Percentiles rank a stretch among this genome's conserved stretches.
Evolutionary conservation across 1,140 invertebrate genomes (phyloP).

Genomic region (Brachionus asplanchnoidis): DNA sequence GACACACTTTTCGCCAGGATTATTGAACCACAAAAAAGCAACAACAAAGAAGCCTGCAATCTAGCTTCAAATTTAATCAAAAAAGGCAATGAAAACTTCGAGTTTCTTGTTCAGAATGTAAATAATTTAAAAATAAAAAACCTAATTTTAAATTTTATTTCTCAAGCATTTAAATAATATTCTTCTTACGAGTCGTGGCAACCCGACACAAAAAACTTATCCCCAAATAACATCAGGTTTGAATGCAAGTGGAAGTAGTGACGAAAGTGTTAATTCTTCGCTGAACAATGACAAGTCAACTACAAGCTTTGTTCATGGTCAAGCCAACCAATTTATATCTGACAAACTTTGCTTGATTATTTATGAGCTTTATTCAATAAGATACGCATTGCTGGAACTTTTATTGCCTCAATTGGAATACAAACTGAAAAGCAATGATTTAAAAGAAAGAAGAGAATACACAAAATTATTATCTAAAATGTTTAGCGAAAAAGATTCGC

Average conservation of each 20-base stretch:
- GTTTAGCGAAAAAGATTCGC: constrained; percentile 91
- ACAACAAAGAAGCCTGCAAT: constrained; percentile 80
- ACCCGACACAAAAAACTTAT: not conserved
- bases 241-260: not conserved
- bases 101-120: constrained; percentile 29
- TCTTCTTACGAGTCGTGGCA: not conserved
- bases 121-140: not conserved
- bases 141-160: not conserved
- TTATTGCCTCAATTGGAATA: constrained; percentile 90
- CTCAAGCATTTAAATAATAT: constrained; percentile 25
- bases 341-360: constrained; percentile 79
- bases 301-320: not conserved
- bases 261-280: not conserved
- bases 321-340: constrained; percentile 45
- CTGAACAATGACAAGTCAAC: not conserved
- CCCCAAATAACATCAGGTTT: not conserved
- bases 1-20: constrained; percentile 90
- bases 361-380: constrained; percentile 90
- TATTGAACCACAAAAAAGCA: constrained; percentile 87
- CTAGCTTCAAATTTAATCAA: constrained; percentile 84
- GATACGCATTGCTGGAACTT: constrained; percentile 75
- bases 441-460: constrained; percentile 75
- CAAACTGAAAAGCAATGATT: constrained; percentile 69
- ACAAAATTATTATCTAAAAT: constrained; percentile 86
- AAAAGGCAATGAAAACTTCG: constrained; percentile 38